Percentiles rank a stretch among this genome's conserved stretches.
Conservation (phyloP, 2,888 invertebrate genomes). For the Tridacna crocea region DNA sequence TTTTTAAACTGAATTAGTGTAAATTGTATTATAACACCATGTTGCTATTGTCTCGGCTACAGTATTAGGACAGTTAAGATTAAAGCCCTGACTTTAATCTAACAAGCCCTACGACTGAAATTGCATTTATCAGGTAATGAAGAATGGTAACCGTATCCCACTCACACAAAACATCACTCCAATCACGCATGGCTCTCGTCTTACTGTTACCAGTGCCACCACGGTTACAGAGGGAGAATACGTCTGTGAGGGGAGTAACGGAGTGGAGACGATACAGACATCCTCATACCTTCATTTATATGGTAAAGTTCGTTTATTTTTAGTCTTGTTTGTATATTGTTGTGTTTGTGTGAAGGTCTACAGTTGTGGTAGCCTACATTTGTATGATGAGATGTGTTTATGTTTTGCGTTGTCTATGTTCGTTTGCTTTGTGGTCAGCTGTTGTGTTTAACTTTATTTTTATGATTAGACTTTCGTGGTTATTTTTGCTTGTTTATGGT, state of each 20-base stretch:
- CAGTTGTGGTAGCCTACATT: neutral
- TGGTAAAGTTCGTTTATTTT: slow-evolving; percentile 38
- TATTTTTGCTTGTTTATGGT: too few species aligned
- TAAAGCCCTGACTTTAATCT: too few species aligned
- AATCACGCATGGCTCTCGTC: slow-evolving; percentile 59
- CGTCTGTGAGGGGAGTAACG: slow-evolving; percentile 62
- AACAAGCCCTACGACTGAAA: too few species aligned
- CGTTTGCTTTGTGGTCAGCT: too few species aligned
- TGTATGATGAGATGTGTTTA: neutral
- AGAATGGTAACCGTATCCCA: slow-evolving; percentile 43
- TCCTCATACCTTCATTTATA: slow-evolving; percentile 53
- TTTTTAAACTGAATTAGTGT: too few species aligned
- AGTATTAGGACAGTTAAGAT: too few species aligned
- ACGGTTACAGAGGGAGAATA: slow-evolving; percentile 56
- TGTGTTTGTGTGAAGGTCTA: neutral
- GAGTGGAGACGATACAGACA: slow-evolving; percentile 58
- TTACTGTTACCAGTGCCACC: slow-evolving; percentile 47
- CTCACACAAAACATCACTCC: slow-evolving; percentile 48
- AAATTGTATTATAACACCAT: too few species aligned
- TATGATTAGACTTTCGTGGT: too few species aligned
- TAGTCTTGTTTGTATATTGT: neutral
- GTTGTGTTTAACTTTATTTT: too few species aligned
- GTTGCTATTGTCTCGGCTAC: too few species aligned
- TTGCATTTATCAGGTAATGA: slow-evolving; percentile 38
- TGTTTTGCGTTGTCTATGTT: too few species aligned